Evolutionary conservation across 2,113 vertebrate genomes (phyloP), one percentile per base, ranked within the genome.

Genomic region (Dinomys branickii): DNA sequence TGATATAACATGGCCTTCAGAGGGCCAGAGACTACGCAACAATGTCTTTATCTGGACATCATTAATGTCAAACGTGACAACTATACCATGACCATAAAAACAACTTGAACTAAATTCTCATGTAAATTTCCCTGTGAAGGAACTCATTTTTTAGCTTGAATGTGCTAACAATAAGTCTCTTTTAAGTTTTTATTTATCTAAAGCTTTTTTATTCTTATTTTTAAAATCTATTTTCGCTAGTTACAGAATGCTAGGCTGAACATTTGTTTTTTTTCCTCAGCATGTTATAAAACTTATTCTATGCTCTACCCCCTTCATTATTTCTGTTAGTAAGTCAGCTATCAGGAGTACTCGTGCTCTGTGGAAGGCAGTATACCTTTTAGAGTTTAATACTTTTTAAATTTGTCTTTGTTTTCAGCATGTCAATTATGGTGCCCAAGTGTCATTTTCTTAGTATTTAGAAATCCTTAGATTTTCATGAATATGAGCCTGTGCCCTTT

Each of bases 391-490:
- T 5, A 9, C 26, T 73, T 58, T n/a, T 22, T 59, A 59, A 52
- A 33, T 58, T 84, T 65, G 5, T 89, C 38, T 73, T 90, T 92
- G 13, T 92, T 85, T 91, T 71, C 26, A 58, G 47, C 77, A 67
- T 87, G 80, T 95, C 73, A 4, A 93, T n/a, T 82, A 35, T 38
- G 35, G 85, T 96, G 56, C 90, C 77, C 82, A 85, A 35, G 1
- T 82, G 14, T 95, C 58, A 38, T 95, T 95, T 88, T 82, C 41
- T 93, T 95, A 88, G 12, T 85, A 80, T 90, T 80, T 90, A 82
- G 38, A 96, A 88, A 44, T 85, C 92, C 52, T 93, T 63, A 58
- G 22, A 59, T 13, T 80, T 94, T 82, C 50, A 84, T 84, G 30
- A 91, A 84, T 89, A 44, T n/a, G 5, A 84, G 16, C 9, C 12